Conservation (phyloP, 2,888 invertebrate genomes). For the Nemurella pictetii region DNA sequence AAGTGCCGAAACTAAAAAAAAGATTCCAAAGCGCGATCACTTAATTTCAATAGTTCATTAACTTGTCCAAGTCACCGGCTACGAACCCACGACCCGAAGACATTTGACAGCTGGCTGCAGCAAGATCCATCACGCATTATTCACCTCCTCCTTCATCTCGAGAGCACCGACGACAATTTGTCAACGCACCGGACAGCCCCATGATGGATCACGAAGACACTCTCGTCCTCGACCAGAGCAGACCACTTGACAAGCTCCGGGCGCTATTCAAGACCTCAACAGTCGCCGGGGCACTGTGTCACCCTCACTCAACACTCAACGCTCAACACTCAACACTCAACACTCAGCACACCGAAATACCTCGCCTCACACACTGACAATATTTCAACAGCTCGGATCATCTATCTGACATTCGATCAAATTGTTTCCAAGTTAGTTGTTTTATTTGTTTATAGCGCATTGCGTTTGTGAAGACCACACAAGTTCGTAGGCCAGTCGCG, state of each 20-base stretch:
- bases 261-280: background rate
- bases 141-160: background rate
- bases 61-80: no score
- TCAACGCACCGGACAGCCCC: background rate
- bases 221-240: background rate
- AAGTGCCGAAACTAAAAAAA: no score
- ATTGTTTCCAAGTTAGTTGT: background rate
- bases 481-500: background rate
- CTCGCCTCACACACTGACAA: background rate
- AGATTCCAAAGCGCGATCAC: no score
- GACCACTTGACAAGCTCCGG: no score
- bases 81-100: background rate
- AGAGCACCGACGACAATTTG: background rate
- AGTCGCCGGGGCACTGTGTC: background rate
- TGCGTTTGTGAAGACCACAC: background rate
- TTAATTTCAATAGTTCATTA: no score
- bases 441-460: background rate
- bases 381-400: background rate
- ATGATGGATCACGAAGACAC: background rate
- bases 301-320: no score
- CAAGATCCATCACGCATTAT: background rate
- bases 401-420: background rate
- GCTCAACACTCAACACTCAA: no score
- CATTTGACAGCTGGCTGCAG: background rate
- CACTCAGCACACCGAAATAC: background rate